Conservation (phyloP, 2,888 invertebrate species). For the Atherix ibis region DNA sequence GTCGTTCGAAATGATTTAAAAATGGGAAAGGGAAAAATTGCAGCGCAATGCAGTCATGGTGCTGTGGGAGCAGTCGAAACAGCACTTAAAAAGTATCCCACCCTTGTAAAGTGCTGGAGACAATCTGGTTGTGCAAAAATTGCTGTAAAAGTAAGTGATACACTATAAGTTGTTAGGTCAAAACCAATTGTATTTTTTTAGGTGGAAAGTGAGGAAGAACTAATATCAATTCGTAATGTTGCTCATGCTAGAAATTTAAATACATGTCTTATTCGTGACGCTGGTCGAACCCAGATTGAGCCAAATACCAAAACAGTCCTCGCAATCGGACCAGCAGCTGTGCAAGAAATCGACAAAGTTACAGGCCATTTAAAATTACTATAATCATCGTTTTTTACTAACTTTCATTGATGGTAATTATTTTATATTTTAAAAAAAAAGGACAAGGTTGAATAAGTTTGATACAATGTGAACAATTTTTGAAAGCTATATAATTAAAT, state of each 20-base stretch:
- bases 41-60: constrained; percentile 91
- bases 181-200: constrained; percentile 24
- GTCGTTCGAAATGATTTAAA: constrained; percentile 79
- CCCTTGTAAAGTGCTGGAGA: constrained; percentile 41
- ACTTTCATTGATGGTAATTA: constrained; percentile 1
- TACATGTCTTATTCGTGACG: constrained; percentile 67
- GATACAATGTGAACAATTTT: too few species aligned
- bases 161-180: constrained; percentile 2
- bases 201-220: constrained; percentile 56
- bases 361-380: constrained; percentile 79
- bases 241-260: constrained; percentile 56
- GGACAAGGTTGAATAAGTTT: too few species aligned
- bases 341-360: constrained; percentile 57
- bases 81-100: constrained; percentile 43
- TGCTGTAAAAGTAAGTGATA: constrained; percentile 46
- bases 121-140: constrained; percentile 73
- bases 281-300: constrained; percentile 85
- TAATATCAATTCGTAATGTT: constrained; percentile 48
- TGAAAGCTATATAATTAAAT: too few species aligned
- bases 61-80: constrained; percentile 73
- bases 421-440: not conserved
- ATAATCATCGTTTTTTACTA: constrained; percentile 27
- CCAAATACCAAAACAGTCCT: constrained; percentile 79
- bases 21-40: constrained; percentile 92
- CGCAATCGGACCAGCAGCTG: constrained; percentile 83